phyloP scores from a whole-genome alignment of 2,888 invertebrate genomes.

The Leucophora obtusa region DNA sequence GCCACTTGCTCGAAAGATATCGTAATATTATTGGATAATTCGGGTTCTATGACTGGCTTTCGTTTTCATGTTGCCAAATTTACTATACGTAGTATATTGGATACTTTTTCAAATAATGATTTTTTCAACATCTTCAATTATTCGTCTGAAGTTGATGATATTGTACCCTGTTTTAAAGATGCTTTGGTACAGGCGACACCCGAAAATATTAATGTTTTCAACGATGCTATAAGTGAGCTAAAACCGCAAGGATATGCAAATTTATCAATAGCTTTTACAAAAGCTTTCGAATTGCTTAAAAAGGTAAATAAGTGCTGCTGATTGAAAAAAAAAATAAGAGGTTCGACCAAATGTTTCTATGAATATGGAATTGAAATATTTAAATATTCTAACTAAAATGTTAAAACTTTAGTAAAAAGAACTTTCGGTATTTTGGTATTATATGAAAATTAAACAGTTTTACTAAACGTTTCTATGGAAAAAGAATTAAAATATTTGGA shows the following conservation, averaged over 20 bases:
- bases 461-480: not conserved
- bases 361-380: too few relatives aligned
- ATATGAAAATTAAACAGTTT: too few relatives aligned
- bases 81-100: conserved; percentile 92
- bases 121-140: conserved; percentile 95
- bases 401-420: too few relatives aligned
- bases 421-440: too few relatives aligned
- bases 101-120: conserved; percentile 98
- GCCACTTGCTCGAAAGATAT: conserved; percentile 99
- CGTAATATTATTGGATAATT: conserved; percentile 94
- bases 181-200: conserved; percentile 92
- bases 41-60: conserved; percentile 97
- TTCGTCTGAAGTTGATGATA: conserved; percentile 85
- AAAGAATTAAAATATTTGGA: too few relatives aligned
- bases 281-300: conserved; percentile 90
- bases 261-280: conserved; percentile 88
- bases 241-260: conserved; percentile 89
- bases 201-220: conserved; percentile 89
- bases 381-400: too few relatives aligned
- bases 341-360: too few relatives aligned
- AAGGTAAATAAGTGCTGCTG: conserved; percentile 80
- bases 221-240: conserved; percentile 83
- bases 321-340: too few relatives aligned
- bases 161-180: conserved; percentile 91
- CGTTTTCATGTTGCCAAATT: conserved; percentile 87